Evolutionary conservation across 1,140 invertebrate species (phyloP), one percentile per base, ranked within the genome.

Genomic region (Bombus impatiens): DNA sequence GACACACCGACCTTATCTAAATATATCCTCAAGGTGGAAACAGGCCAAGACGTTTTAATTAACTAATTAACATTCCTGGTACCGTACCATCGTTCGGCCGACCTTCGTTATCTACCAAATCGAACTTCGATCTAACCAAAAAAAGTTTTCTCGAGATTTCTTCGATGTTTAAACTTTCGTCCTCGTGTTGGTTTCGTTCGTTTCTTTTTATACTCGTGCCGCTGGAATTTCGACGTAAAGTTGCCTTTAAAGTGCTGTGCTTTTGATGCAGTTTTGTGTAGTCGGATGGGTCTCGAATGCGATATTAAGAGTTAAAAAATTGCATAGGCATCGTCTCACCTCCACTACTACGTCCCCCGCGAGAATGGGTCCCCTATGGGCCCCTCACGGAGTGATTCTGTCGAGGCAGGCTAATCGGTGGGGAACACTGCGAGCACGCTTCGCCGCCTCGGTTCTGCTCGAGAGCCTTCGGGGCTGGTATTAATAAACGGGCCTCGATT

Each of bases 351-450:
- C 65, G 84, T 25, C 74, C 78, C 59, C 78, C 87, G 80, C 79
- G 67, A 79, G 59, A 81, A 42, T 67, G 78, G 72, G n/a, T 35
- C 59, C 59, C 71, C 47, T 53, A 62, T 42, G 47, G 47, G 74
- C 35, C 77, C 81, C 86, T 84, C 22, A 12, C 47, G 67, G 59
- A 22, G 53, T 42, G 86, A 68, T 62, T 88, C 85, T 84, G 83
- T 77, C 87, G 81, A 88, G 88, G 75, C 84, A 75, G 87, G 91
- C 90, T 93, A 93, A 93, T 93, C 93, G 92, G 84, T 88, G 84
- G 84, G 87, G 86, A 87, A 89, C 88, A 82, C 85, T 72, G 87
- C 89, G 84, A 92, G 88, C 91, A 93, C 92, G 89, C 89, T 87
- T 90, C 88, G 83, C 87, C 86, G 83, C 87, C 86, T 88, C 82